Conservation (phyloP, 1,140 invertebrate species). For the Heliconius eleuchia region DNA sequence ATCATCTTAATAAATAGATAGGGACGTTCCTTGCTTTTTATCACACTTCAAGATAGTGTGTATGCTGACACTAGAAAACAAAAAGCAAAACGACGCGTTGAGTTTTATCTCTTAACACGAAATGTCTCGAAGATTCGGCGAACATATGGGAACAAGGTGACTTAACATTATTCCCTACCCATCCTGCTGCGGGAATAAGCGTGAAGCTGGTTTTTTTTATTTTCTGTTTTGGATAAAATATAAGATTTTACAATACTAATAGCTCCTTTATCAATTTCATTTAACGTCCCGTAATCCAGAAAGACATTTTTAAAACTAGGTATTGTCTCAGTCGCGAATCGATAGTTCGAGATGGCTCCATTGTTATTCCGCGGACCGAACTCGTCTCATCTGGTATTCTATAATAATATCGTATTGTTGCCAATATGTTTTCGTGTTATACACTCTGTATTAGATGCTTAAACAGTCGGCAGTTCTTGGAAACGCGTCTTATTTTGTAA, state of each 20-base stretch:
- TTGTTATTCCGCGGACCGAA: slow-evolving; percentile 24
- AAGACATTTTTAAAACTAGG: background rate
- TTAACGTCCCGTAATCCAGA: background rate
- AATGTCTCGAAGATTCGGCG: too few species aligned
- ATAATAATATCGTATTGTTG: slow-evolving; percentile 12
- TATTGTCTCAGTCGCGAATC: slow-evolving; percentile 19
- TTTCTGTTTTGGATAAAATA: background rate
- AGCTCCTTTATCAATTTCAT: background rate
- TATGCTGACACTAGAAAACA: too few species aligned
- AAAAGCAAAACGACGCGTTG: too few species aligned
- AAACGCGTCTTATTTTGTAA: background rate
- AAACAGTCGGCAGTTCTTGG: background rate
- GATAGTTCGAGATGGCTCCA: slow-evolving; percentile 16
- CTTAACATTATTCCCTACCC: too few species aligned
- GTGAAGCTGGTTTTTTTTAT: too few species aligned
- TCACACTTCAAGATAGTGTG: too few species aligned
- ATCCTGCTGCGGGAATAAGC: too few species aligned
- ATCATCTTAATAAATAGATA: too few species aligned
- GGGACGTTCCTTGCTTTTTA: too few species aligned
- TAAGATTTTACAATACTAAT: background rate
- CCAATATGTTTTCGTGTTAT: slow-evolving; percentile 2
- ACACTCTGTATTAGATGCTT: background rate
- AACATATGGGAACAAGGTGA: too few species aligned
- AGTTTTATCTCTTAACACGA: too few species aligned
- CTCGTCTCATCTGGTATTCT: slow-evolving; percentile 7